Evolutionary conservation across 2,113 vertebrate species (phyloP).

Genomic region (Larimichthys polyactis): DNA sequence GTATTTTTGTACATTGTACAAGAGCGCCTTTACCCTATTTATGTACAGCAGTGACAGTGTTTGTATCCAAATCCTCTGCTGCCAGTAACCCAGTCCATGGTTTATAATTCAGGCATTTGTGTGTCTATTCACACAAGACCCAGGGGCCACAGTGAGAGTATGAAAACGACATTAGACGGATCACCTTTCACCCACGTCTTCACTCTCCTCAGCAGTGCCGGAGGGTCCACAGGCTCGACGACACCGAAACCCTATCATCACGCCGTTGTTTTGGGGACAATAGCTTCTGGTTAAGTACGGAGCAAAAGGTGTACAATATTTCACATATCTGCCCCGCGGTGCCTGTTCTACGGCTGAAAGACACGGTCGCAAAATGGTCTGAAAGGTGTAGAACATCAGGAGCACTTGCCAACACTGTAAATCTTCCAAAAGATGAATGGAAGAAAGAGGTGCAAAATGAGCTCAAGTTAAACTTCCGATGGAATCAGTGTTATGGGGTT

Average conservation of each 20-base stretch:
- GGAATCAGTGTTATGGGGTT: neutral
- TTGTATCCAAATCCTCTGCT: slow-evolving; percentile 28
- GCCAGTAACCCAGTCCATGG: slow-evolving; percentile 28
- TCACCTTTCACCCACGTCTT: slow-evolving; percentile 78
- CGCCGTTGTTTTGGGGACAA: slow-evolving; percentile 80
- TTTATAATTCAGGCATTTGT: slow-evolving; percentile 59
- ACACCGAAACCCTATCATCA: slow-evolving; percentile 73
- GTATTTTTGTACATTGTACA: slow-evolving; percentile 33
- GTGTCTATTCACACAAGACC: slow-evolving; percentile 55
- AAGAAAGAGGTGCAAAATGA: neutral
- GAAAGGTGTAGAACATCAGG: slow-evolving; percentile 55
- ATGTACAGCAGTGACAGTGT: slow-evolving; percentile 3
- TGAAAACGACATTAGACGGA: slow-evolving; percentile 74
- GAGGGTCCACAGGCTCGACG: slow-evolving; percentile 61
- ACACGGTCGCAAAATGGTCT: slow-evolving; percentile 44
- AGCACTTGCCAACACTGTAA: slow-evolving; percentile 22
- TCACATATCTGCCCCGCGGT: slow-evolving; percentile 52
- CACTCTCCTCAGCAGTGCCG: slow-evolving; percentile 62
- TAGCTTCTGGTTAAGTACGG: slow-evolving; percentile 67
- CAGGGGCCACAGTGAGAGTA: slow-evolving; percentile 66
- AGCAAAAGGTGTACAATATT: slow-evolving; percentile 62
- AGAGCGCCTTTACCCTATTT: slow-evolving; percentile 31
- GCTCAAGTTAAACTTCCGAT: neutral
- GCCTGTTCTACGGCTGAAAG: slow-evolving; percentile 43
- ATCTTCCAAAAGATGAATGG: slow-evolving; percentile 27